A percentile compares a stretch with the other conserved stretches of the same genome.
These are phyloP conservation scores for Rhynchomys soricoides DNA, from an alignment of 2,113 vertebrate genomes.

Conservation along the genomic window DNA sequence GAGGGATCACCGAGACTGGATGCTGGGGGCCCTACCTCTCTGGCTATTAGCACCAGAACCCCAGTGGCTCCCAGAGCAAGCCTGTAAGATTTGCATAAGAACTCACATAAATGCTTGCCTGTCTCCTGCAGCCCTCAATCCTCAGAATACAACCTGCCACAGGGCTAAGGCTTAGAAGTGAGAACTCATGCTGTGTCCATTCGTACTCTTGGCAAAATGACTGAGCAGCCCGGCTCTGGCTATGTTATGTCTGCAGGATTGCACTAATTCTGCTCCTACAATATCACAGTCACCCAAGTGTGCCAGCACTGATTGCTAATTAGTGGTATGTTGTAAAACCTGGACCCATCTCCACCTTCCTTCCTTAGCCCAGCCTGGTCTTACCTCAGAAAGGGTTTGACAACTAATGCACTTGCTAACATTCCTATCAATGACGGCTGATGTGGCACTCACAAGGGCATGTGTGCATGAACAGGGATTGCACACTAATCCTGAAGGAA, in stretches of 20 bases:
- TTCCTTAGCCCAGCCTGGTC: not conserved
- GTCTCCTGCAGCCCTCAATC: not conserved
- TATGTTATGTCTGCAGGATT: accelerated
- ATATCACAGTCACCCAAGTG: not conserved
- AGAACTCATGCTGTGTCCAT: not conserved
- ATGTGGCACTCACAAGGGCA: not conserved
- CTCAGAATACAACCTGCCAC: not conserved
- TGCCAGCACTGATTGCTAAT: accelerated
- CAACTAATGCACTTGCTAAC: not conserved
- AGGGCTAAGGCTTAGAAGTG: not conserved
- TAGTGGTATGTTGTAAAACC: not conserved
- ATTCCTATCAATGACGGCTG: not conserved
- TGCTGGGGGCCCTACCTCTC: not conserved
- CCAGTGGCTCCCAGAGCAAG: not conserved
- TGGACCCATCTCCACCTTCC: not conserved
- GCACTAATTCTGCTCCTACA: not conserved
- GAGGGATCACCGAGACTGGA: too few relatives aligned
- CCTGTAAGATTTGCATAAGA: too few relatives aligned
- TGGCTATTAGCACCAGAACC: not conserved
- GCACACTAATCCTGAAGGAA: not conserved
- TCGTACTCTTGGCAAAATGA: not conserved
- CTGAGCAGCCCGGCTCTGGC: not conserved
- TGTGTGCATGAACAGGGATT: not conserved
- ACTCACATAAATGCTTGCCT: accelerated
- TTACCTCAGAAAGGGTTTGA: not conserved